Percentiles rank a stretch among this genome's conserved stretches.
Evolutionary conservation across 2,113 vertebrate genomes (phyloP).

Genomic region (Naja naja): DNA sequence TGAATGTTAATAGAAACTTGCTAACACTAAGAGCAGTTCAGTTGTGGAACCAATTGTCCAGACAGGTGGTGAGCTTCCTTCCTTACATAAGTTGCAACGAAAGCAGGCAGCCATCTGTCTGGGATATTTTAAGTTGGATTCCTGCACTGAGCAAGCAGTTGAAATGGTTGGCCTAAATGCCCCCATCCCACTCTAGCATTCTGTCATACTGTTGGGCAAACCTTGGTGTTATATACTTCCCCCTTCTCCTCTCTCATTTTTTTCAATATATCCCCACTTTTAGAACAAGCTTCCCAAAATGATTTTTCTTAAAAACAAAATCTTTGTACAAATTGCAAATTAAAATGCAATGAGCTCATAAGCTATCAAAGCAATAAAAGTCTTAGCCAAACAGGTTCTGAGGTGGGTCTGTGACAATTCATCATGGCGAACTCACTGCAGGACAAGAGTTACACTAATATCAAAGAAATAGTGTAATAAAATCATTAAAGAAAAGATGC

Average conservation of each 20-base stretch:
- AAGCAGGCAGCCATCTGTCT: neutral
- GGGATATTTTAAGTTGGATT: neutral
- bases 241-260: neutral
- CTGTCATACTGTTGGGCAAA: neutral
- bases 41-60: neutral
- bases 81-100: neutral
- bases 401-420: neutral
- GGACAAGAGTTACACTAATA: neutral
- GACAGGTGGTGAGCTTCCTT: neutral
- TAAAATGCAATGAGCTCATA: neutral
- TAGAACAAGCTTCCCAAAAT: neutral
- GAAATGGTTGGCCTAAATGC: neutral
- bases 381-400: neutral
- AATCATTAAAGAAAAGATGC: neutral
- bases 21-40: neutral
- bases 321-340: neutral
- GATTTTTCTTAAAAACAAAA: neutral
- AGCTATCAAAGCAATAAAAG: neutral
- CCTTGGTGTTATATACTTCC: neutral
- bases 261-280: neutral
- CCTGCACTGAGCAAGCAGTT: neutral
- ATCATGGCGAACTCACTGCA: neutral
- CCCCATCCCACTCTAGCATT: neutral
- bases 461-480: neutral
- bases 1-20: neutral